Evolutionary conservation across 2,113 vertebrate species (phyloP), one percentile per base, ranked within the genome.

Genomic region (Syrmaticus mikado): DNA sequence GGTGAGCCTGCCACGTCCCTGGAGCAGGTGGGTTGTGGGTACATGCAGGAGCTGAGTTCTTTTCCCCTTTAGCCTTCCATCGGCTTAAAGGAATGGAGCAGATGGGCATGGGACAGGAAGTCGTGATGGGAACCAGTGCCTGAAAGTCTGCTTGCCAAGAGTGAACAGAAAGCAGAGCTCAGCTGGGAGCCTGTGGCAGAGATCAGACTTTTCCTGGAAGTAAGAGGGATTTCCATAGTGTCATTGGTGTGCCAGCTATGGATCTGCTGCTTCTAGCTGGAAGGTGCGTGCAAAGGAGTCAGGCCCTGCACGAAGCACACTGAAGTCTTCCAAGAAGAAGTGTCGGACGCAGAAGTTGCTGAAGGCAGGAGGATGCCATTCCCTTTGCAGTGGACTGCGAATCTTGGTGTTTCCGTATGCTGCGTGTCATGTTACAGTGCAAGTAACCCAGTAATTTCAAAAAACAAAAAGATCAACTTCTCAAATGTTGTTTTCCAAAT

Each of bases 51-150:
- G 60, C 55, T 76, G 62, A 67, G 91, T 41, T 70, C 48, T 79
- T 92, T 32, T 45, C 80, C 71, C 87, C 82, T 91, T 91, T 71
- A 82, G 4, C 70, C 72, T 43, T 70, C 45, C 80, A 89, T 92
- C 71, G 87, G 41, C 57, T 90, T 46, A 12, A 3, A 18, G 65
- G 41, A 90, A 50, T 0, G 0, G 75, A 82, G 92, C 82, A 93
- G 92, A 76, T 45, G 79, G 57, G 50, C 11, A 0, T 52, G 62
- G 60, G 66, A 60, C 70, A 64, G 82, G n/a, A 76, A 52, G 34
- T 38, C 43, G 6, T 55, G 89, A 77, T 90, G 78, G 71, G 76
- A 91, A 72, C 53, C 53, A 60, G 60, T 30, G 10, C 64, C 45
- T 28, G 65, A 20, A 45, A 50, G 7, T 34, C 61, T 72, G 65